Percentiles rank a stretch among this genome's conserved stretches.
Conservation (phyloP, 1,140 invertebrate genomes). For the Halictus rubicundus region DNA sequence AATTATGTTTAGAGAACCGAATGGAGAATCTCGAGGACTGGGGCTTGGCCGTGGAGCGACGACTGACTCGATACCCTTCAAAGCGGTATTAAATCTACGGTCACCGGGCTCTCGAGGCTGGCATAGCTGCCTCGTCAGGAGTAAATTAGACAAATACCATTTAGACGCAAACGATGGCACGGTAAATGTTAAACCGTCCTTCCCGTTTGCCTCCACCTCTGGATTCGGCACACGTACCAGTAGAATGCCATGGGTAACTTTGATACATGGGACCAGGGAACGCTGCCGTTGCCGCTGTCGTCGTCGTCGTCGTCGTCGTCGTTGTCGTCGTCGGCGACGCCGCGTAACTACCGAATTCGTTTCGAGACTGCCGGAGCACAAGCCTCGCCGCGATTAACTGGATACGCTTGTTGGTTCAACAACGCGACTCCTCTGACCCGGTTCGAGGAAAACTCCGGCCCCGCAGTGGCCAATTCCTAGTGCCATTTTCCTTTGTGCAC, state of each 20-base stretch:
- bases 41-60: neutral
- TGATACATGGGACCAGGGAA: slow-evolving; percentile 38
- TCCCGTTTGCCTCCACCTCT: slow-evolving; percentile 37
- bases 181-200: slow-evolving; percentile 61
- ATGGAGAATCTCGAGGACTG: slow-evolving; percentile 44
- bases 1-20: slow-evolving; percentile 73
- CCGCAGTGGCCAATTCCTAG: slow-evolving; percentile 1
- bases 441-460: slow-evolving; percentile 25
- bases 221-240: slow-evolving; percentile 51
- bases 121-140: slow-evolving; percentile 8
- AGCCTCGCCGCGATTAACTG: slow-evolving; percentile 49
- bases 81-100: slow-evolving; percentile 72
- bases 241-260: slow-evolving; percentile 47
- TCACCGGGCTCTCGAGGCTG: slow-evolving; percentile 33
- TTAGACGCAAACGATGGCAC: slow-evolving; percentile 59
- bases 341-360: slow-evolving; percentile 39
- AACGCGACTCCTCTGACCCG: slow-evolving; percentile 28
- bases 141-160: slow-evolving; percentile 73
- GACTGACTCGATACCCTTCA: slow-evolving; percentile 62
- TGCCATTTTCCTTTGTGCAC: neutral
- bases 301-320: no score
- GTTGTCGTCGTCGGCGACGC: no score
- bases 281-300: no score
- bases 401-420: slow-evolving; percentile 29
- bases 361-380: slow-evolving; percentile 40